These are phyloP conservation scores for Apolygus lucorum DNA, from an alignment of 1,140 invertebrate species.

Conservation along the genomic window DNA sequence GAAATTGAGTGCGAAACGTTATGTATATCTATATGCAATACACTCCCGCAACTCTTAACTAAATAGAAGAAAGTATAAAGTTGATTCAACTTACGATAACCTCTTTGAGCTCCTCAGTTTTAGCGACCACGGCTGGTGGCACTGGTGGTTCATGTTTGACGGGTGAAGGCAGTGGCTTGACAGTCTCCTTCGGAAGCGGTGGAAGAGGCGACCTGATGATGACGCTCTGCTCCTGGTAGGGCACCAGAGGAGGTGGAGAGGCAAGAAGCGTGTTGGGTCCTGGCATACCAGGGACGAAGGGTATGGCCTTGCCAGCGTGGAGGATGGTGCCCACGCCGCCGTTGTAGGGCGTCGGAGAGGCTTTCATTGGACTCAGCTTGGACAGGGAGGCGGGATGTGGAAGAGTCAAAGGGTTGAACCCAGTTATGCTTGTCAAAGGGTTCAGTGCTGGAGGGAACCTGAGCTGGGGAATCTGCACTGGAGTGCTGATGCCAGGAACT, in stretches of 20 bases:
- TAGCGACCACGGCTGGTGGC: too few species aligned
- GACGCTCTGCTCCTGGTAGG: slow-evolving; percentile 18
- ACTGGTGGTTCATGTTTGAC: not conserved
- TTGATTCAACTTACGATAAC: too few species aligned
- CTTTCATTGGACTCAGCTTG: slow-evolving; percentile 29
- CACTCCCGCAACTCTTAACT: too few species aligned
- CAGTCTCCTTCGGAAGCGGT: not conserved
- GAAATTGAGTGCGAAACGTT: too few species aligned
- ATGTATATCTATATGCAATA: too few species aligned
- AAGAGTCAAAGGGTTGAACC: slow-evolving; percentile 58
- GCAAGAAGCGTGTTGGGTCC: slow-evolving; percentile 46
- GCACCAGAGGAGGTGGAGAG: slow-evolving; percentile 17
- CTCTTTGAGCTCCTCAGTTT: too few species aligned
- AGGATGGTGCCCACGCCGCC: slow-evolving; percentile 36
- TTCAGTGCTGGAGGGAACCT: slow-evolving; percentile 38
- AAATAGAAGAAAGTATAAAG: too few species aligned
- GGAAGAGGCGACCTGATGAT: slow-evolving; percentile 2
- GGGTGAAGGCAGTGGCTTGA: not conserved
- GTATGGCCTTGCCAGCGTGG: slow-evolving; percentile 61
- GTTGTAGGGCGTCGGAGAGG: slow-evolving; percentile 18
- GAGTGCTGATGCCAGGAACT: slow-evolving; percentile 38
- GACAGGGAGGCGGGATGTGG: too few species aligned
- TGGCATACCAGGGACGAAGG: slow-evolving; percentile 76
- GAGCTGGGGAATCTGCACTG: slow-evolving; percentile 21
- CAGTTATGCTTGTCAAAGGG: slow-evolving; percentile 49